These are phyloP conservation scores for Amphipoea lucens DNA, from an alignment of 2,888 invertebrate genomes.

Conservation along the genomic window DNA sequence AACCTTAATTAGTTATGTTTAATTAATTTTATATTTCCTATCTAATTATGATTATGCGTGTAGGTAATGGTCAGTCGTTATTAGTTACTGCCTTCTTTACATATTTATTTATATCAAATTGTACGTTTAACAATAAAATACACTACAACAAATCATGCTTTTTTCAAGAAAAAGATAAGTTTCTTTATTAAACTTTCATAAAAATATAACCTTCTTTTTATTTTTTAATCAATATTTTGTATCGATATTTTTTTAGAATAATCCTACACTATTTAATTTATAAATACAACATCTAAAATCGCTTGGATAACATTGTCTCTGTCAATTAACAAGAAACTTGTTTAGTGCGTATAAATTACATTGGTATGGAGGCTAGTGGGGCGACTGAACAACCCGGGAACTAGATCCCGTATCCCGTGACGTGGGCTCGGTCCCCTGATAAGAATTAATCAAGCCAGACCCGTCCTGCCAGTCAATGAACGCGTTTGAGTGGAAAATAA, in stretches of 20 bases:
- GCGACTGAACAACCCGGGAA: constrained; percentile 50
- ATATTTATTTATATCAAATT: not conserved
- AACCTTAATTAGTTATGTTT: constrained; percentile 45
- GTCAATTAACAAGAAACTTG: constrained; percentile 44
- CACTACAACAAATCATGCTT: not conserved
- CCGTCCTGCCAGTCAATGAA: constrained; percentile 52
- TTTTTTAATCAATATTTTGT: not conserved
- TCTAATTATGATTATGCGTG: not conserved
- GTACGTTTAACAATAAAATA: not conserved
- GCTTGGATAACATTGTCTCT: constrained; percentile 13
- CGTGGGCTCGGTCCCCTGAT: constrained; percentile 53
- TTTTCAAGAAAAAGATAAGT: too few relatives aligned
- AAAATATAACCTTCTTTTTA: not conserved
- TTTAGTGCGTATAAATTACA: constrained; percentile 44
- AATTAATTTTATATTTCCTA: constrained; percentile 36
- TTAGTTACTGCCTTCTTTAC: not conserved
- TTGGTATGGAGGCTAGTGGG: constrained; percentile 55
- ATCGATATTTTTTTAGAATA: not conserved
- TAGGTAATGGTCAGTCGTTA: constrained; percentile 17
- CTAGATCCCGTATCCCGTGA: constrained; percentile 47
- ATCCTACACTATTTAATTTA: not conserved
- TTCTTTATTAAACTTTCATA: not conserved
- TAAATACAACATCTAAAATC: not conserved
- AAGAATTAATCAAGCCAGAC: constrained; percentile 64
- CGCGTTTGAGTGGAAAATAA: constrained; percentile 53